Percentiles rank a stretch among this genome's conserved stretches.
Conservation (phyloP, 2,113 vertebrate genomes). For the Crotalus tigris region DNA sequence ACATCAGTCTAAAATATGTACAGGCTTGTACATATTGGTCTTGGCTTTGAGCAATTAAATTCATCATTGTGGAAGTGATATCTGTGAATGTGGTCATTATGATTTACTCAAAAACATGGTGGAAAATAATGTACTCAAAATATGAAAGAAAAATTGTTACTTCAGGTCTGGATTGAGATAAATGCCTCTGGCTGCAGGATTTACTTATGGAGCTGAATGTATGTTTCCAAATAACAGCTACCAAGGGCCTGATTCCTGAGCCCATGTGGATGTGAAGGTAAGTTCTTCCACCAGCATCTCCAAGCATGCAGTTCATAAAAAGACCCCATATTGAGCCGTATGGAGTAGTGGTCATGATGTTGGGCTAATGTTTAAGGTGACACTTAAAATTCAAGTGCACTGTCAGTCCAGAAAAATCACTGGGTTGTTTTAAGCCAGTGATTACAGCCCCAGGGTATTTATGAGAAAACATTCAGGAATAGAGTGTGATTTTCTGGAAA, state of each 20-base stretch:
- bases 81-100: neutral
- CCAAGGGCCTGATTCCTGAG: neutral
- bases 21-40: neutral
- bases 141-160: neutral
- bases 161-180: neutral
- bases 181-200: neutral
- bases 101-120: neutral
- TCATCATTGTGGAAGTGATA: neutral
- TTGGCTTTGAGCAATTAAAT: neutral
- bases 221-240: neutral
- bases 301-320: neutral
- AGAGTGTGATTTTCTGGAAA: neutral
- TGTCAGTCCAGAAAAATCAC: neutral
- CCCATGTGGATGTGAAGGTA: neutral
- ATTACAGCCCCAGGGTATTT: neutral
- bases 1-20: neutral
- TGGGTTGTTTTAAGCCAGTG: neutral
- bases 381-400: neutral
- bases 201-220: neutral
- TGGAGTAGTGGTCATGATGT: neutral
- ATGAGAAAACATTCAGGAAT: neutral
- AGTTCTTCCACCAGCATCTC: neutral
- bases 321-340: neutral
- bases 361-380: neutral
- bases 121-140: neutral